These are phyloP conservation scores for Nephrotoma appendiculata DNA, from an alignment of 2,888 invertebrate species.

Conservation along the genomic window DNA sequence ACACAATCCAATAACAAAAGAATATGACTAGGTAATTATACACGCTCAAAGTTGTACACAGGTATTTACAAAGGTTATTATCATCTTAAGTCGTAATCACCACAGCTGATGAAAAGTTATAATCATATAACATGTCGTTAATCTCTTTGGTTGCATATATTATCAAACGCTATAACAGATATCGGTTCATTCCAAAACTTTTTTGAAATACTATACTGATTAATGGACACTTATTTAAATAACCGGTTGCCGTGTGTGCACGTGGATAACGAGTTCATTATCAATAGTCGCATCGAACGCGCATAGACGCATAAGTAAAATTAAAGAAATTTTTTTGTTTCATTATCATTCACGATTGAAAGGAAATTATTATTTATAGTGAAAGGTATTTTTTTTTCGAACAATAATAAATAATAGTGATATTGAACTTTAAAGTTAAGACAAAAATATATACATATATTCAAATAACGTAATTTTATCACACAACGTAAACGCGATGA, in stretches of 20 bases:
- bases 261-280: neutral
- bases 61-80: neutral
- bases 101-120: neutral
- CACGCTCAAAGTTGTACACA: too few species aligned
- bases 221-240: neutral
- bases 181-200: neutral
- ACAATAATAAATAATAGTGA: neutral
- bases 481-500: neutral
- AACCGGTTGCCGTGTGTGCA: neutral
- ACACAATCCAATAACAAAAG: neutral
- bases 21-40: too few species aligned
- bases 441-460: neutral
- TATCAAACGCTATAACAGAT: neutral
- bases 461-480: neutral
- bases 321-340: neutral
- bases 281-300: neutral
- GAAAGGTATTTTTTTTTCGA: neutral
- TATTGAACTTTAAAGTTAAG: neutral
- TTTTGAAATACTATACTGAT: neutral
- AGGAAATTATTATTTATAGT: neutral
- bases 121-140: neutral
- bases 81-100: neutral
- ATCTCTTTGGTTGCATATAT: neutral
- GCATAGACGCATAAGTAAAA: neutral
- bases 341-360: neutral